phyloP scores from a whole-genome alignment of 2,113 vertebrate species.

The Toxostoma redivivum region DNA sequence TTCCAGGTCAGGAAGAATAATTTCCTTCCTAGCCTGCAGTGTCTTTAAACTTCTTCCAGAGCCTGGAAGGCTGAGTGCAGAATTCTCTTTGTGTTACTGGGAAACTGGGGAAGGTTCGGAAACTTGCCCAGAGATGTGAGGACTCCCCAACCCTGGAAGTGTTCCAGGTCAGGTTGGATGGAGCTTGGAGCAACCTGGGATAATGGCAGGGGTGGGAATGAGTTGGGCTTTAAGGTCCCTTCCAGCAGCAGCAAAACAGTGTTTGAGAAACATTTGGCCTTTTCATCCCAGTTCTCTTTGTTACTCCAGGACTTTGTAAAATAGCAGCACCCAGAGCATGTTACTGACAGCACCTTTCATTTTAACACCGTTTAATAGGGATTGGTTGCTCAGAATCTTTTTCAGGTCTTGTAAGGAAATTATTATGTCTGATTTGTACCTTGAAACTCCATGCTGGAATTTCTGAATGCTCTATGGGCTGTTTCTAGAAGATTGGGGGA shows the following conservation, averaged over 20 bases:
- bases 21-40: not conserved
- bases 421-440: not conserved
- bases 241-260: not conserved
- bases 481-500: not conserved
- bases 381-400: not conserved
- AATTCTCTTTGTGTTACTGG: not conserved
- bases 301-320: no score
- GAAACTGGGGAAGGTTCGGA: not conserved
- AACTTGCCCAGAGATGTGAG: not conserved
- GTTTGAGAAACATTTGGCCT: not conserved
- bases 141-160: not conserved
- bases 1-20: no score
- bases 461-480: not conserved
- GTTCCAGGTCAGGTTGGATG: rapidly evolving
- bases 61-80: not conserved
- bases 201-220: not conserved
- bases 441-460: not conserved
- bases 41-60: not conserved
- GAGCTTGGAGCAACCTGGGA: not conserved
- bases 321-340: rapidly evolving
- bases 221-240: not conserved
- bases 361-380: not conserved
- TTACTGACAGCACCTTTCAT: not conserved
- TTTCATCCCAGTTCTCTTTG: not conserved
- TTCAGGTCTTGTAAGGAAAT: not conserved